These are phyloP conservation scores for Leptothorax acervorum DNA, from an alignment of 2,888 invertebrate species.

Conservation along the genomic window DNA sequence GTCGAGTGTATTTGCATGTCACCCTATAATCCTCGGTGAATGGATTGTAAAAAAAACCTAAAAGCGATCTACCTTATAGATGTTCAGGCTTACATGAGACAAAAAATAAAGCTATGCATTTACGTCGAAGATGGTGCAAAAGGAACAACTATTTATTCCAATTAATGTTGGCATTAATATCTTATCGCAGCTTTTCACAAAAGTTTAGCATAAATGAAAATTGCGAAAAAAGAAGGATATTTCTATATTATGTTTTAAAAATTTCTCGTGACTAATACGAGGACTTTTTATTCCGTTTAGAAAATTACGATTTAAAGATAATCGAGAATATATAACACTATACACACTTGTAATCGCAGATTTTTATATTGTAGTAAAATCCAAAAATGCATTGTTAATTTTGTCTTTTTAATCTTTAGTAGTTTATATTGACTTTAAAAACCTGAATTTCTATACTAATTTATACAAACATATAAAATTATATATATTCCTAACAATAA, in stretches of 20 bases:
- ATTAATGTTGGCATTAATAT: conserved; percentile 73
- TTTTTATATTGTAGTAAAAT: background rate
- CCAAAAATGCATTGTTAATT: background rate
- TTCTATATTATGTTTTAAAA: background rate
- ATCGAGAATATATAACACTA: background rate
- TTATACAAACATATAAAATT: background rate
- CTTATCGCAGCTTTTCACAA: conserved; percentile 57
- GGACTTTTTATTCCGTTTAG: background rate
- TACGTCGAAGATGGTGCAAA: conserved; percentile 54
- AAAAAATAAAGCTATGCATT: conserved; percentile 61
- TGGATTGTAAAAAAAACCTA: conserved; percentile 41
- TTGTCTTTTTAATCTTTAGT: background rate
- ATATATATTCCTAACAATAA: background rate
- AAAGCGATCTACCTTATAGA: conserved; percentile 36
- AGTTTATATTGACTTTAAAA: background rate
- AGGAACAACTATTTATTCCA: conserved; percentile 66
- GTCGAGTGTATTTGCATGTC: conserved; percentile 26
- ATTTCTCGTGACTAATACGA: background rate
- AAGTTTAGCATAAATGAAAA: conserved; percentile 51
- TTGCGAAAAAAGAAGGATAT: background rate
- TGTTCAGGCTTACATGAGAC: conserved; percentile 40
- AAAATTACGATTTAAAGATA: background rate
- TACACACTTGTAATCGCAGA: background rate
- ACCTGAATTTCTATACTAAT: background rate
- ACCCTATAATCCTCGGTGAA: conserved; percentile 2